Conservation (phyloP, 2,888 invertebrate genomes). For the Agrotis clavis region DNA sequence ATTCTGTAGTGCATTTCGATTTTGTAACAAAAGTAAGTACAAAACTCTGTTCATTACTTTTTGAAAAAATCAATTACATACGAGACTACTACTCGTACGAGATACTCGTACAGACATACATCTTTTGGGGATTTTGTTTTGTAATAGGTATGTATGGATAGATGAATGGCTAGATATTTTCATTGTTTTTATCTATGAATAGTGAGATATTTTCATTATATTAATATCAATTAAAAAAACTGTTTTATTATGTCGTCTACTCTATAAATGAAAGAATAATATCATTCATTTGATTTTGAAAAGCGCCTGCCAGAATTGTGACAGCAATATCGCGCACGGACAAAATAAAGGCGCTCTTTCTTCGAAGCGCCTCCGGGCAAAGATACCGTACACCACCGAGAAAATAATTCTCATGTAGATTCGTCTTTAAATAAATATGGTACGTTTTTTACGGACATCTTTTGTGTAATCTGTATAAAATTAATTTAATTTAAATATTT, state of each 20-base stretch:
- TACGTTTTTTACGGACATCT: constrained; percentile 16
- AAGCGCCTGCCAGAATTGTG: constrained; percentile 44
- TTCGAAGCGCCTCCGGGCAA: constrained; percentile 38
- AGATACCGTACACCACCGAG: constrained; percentile 19
- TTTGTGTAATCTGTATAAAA: constrained; percentile 17
- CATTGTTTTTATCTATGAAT: background rate
- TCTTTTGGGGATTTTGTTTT: no score
- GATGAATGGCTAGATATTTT: no score
- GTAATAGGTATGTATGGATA: no score
- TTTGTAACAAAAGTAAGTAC: no score
- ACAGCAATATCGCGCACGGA: constrained; percentile 42
- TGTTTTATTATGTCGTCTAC: background rate
- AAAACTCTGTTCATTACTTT: no score
- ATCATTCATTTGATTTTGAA: constrained; percentile 30
- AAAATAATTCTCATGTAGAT: constrained; percentile 28
- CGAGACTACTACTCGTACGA: no score
- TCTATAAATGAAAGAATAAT: background rate
- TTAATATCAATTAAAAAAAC: background rate
- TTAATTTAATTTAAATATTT: background rate
- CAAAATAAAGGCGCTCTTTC: constrained; percentile 45
- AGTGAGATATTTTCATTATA: background rate
- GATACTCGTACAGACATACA: no score
- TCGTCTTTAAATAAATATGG: constrained; percentile 31
- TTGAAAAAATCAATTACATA: no score
- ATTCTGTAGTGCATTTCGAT: no score